Base-by-base conservation (phyloP, 2,113 vertebrate species). In the Trachemys scripta region DNA sequence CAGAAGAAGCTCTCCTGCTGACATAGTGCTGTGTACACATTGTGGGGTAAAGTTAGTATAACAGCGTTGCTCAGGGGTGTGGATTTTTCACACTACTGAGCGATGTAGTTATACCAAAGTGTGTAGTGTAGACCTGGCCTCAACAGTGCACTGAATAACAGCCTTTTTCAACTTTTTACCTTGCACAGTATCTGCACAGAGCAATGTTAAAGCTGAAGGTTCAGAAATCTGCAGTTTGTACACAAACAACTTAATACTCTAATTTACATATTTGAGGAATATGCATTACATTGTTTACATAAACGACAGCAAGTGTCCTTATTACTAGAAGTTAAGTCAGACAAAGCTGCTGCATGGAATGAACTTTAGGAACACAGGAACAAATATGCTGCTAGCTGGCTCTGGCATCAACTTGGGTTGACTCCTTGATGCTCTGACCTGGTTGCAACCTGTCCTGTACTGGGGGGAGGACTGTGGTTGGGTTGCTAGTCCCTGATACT, bases 281-380 rank as follows among this genome's bases (percentile, higher is more conserved):
- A 86, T 69, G 80, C 85, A 82, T 49, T 90, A 84, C 42, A 76
- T 87, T 85, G 35, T 85, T 92, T 83, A 81, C 47, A 6, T 85
- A 54, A 85, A 13, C 47, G 20, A 72, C 31, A 69, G 38, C 19
- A 85, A 81, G 72, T n/a, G 29, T 31, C 87, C 72, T 0, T 1
- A 88, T 84, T 27, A 84, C 13, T 78, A 78, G 50, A 90, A 90
- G 69, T 91, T 84, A 90, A 85, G 20, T 17, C 84, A 84, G 81
- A 88, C 24, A 79, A 87, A 86, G 45, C 5, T 84, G 50, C 78
- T 84, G 51, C 4, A 53, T 29, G 79, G 65, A 82, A 84, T 14
- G 50, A 91, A 80, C 80, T 85, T 53, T 1, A 88, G 78, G 59
- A 88, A 10, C 31, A 80, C 51, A 54, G 10, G 1, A 90, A 57